A percentile compares a stretch with the other conserved stretches of the same genome.
Evolutionary conservation across 2,113 vertebrate species (phyloP).

Genomic region (Cyanoliseus patagonus): DNA sequence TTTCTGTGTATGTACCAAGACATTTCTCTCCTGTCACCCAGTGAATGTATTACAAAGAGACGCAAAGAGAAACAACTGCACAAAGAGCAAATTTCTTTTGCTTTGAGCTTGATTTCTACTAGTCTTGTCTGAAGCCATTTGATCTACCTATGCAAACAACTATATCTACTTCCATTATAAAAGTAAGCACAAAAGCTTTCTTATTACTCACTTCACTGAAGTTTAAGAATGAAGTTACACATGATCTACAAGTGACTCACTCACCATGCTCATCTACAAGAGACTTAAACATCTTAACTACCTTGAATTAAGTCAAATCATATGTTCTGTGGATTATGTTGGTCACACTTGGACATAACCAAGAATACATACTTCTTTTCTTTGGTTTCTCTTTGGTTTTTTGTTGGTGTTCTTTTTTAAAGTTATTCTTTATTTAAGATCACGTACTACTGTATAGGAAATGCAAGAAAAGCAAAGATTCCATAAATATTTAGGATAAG

Average conservation of each 20-base stretch:
- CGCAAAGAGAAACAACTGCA: neutral
- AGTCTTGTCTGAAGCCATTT: neutral
- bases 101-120: neutral
- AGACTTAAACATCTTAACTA: neutral
- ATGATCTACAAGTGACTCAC: neutral
- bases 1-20: neutral
- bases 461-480: neutral
- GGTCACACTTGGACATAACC: neutral
- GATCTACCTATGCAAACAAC: neutral
- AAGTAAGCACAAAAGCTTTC: neutral
- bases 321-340: neutral
- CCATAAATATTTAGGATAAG: neutral
- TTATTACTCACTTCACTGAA: neutral
- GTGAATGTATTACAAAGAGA: neutral
- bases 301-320: neutral
- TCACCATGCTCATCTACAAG: neutral
- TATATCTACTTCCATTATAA: neutral
- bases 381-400: neutral
- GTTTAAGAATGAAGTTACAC: neutral
- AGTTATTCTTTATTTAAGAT: neutral
- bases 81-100: neutral
- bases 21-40: neutral
- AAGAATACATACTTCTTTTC: neutral
- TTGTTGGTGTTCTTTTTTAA: neutral
- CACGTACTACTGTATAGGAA: neutral